Base-by-base conservation (phyloP, 2,888 invertebrate genomes). In the Pilophorus perplexus region DNA sequence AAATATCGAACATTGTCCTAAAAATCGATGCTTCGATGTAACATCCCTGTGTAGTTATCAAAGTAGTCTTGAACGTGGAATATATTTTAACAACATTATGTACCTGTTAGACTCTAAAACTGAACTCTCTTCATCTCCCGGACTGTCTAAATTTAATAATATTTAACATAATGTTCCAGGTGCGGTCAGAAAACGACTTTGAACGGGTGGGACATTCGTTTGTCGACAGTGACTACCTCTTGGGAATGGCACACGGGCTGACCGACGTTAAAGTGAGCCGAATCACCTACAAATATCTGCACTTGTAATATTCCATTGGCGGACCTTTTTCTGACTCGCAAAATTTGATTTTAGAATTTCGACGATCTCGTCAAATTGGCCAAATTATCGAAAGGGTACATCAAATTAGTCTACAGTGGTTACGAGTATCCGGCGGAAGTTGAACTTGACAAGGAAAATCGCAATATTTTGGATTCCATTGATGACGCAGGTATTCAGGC, bases 391-490 rank as follows among this genome's bases (percentile, higher is more conserved):
- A 52, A 52, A 28, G n/a, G 27, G 1, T 52, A 52, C 52, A 52
- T 52, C 16, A 52, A 52, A 52, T 18, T 52, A 4, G 27, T 52
- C 20, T 52, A 52, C 10, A 52, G 52, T 16, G 52, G 27, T 14
- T 52, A 52, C 28, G 52, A 52, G 28, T 52, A 52, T 16, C 52
- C 52, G 6, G 52, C 52, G 5, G 52, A 52, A 52, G 52, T 52
- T 2, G 52, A 52, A 18, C 28, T 52, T 4, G 27, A 2, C 28
- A 52, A 52, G 28, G 52, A 52, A 28, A 52, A 27, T 28, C 16
- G 18, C 2, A 52, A 52, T 28, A 52, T 52, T 25, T 8, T 52
- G 14, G 52, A 52, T 28, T 52, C 52, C n/a, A 14, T 52, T 23
- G 52, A 52, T 52, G 52, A 28, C 6, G 2, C 10, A 28, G 52